These are phyloP conservation scores for Pristionchus maxplancki DNA, from an alignment of 2,888 invertebrate species.

Conservation along the genomic window DNA sequence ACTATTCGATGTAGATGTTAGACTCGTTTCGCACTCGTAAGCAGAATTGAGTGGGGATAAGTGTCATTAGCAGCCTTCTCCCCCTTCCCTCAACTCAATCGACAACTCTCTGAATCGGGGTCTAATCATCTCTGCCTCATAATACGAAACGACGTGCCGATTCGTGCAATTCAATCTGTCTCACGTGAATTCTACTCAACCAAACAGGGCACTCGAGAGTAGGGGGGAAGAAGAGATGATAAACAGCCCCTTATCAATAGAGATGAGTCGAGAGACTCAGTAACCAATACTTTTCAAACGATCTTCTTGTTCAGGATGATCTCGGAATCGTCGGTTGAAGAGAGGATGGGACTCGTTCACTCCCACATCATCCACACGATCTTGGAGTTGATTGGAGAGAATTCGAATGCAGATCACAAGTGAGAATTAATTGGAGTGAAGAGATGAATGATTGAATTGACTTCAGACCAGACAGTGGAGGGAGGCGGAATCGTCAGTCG, in stretches of 20 bases:
- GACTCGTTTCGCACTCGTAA: background rate
- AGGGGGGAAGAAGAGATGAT: background rate
- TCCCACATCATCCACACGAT: constrained; percentile 68
- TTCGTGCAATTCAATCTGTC: background rate
- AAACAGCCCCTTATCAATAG: constrained; percentile 16
- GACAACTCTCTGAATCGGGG: background rate
- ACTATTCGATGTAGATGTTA: background rate
- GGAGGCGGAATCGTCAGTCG: constrained; percentile 55
- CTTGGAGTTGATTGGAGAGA: constrained; percentile 67
- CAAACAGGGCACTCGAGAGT: constrained; percentile 19
- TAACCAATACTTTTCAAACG: background rate
- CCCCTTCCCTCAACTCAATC: background rate
- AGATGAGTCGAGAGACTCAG: background rate
- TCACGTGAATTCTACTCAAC: background rate
- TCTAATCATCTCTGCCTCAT: constrained; percentile 22
- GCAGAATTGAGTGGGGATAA: background rate
- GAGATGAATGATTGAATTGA: background rate
- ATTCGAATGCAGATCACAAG: constrained; percentile 31
- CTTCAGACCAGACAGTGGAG: constrained; percentile 37
- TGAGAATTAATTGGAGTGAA: background rate
- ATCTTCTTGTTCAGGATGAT: constrained; percentile 61
- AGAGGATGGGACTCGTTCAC: constrained; percentile 65
- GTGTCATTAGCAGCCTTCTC: constrained; percentile 4
- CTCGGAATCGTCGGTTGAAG: constrained; percentile 63
- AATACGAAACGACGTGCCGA: background rate